A percentile compares a stretch with the other conserved stretches of the same genome.
phyloP scores from a whole-genome alignment of 1,140 invertebrate genomes.

The Sarcophaga peregrina region DNA sequence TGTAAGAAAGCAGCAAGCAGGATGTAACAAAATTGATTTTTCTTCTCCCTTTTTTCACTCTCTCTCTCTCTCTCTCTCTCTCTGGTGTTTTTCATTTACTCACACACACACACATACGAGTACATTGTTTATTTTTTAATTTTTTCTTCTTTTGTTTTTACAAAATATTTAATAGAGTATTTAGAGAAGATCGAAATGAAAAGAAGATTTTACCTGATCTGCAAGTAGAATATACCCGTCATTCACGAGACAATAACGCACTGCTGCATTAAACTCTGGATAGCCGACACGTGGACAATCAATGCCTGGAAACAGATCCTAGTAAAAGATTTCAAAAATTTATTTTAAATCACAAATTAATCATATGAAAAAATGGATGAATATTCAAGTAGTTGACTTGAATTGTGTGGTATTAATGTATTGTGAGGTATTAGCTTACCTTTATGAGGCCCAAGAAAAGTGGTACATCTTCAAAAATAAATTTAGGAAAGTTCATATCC shows the following conservation, averaged over 20 bases:
- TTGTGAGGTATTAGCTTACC: conserved; percentile 41
- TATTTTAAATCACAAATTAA: neutral
- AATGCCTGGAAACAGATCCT: conserved; percentile 87
- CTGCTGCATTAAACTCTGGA: conserved; percentile 84
- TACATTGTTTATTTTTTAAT: too few relatives aligned
- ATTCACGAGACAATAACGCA: conserved; percentile 74
- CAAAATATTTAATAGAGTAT: neutral
- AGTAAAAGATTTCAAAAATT: neutral
- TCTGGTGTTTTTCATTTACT: neutral
- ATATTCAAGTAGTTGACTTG: neutral
- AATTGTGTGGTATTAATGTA: neutral
- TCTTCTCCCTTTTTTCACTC: neutral
- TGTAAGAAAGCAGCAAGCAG: neutral
- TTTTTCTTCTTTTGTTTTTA: neutral
- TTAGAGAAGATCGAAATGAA: neutral
- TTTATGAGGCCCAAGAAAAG: conserved; percentile 87
- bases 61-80: too few relatives aligned
- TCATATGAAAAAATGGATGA: neutral
- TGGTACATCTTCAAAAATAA: conserved; percentile 90
- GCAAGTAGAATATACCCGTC: conserved; percentile 79
- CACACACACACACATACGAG: too few relatives aligned
- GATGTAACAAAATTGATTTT: conserved; percentile 32
- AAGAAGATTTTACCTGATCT: conserved; percentile 73
- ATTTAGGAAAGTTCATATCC: conserved; percentile 94
- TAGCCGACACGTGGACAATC: conserved; percentile 87